These are phyloP conservation scores for Montipora capitata DNA, from an alignment of 92 coral and sea anemone genomes.

Conservation along the genomic window DNA sequence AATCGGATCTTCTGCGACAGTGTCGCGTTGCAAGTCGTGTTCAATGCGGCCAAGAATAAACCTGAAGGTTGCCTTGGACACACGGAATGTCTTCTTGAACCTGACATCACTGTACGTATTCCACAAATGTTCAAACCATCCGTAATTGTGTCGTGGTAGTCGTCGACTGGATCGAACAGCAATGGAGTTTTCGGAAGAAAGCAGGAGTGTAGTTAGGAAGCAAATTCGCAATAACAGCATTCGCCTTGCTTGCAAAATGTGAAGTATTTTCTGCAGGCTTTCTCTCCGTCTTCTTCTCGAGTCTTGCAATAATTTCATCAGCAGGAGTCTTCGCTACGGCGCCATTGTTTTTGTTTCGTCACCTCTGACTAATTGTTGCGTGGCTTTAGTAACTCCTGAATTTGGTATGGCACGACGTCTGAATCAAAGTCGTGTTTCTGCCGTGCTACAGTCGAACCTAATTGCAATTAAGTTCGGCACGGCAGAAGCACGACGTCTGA, in stretches of 20 bases:
- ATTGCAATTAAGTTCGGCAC: slow-evolving; percentile 3
- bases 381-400: slow-evolving; percentile 5
- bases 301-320: slow-evolving; percentile 5
- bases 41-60: too few relatives aligned
- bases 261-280: not conserved
- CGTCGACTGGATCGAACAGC: too few relatives aligned
- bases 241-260: not conserved
- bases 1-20: slow-evolving; percentile 36
- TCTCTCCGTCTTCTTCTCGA: not conserved
- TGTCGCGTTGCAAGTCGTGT: slow-evolving; percentile 38
- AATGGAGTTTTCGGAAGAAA: too few relatives aligned
- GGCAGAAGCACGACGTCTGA: slow-evolving; percentile 15
- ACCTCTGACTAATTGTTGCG: not conserved
- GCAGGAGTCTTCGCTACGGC: slow-evolving; percentile 4
- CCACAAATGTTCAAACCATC: too few relatives aligned
- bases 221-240: slow-evolving; percentile 34
- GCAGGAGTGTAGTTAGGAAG: not conserved
- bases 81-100: too few relatives aligned
- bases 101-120: too few relatives aligned
- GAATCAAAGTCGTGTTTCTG: slow-evolving; percentile 14
- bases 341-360: not conserved
- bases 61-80: too few relatives aligned
- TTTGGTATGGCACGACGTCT: not conserved
- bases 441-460: slow-evolving; percentile 16
- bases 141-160: too few relatives aligned